phyloP scores from a whole-genome alignment of 2,888 invertebrate genomes.

The Lamellibrachia satsuma region DNA sequence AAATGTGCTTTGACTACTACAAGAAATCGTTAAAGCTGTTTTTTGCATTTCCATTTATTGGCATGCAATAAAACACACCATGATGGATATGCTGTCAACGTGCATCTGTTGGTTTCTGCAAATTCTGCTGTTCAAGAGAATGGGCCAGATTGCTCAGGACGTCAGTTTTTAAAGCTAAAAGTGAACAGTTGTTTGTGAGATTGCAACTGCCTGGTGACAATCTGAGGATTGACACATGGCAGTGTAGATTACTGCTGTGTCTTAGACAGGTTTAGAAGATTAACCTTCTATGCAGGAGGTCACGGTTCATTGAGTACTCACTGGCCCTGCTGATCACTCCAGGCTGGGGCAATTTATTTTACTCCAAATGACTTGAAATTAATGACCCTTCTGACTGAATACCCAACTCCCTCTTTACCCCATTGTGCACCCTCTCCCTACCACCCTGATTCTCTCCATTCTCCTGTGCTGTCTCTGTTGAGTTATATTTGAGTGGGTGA shows the following conservation, averaged over 20 bases:
- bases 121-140: neutral
- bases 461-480: neutral
- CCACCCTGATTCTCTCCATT: neutral
- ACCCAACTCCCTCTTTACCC: neutral
- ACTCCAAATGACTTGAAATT: neutral
- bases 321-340: neutral
- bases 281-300: neutral
- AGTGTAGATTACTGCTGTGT: too few species aligned
- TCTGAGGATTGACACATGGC: neutral
- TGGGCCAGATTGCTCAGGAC: neutral
- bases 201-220: neutral
- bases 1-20: neutral
- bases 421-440: neutral
- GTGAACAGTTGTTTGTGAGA: neutral
- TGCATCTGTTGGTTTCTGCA: neutral
- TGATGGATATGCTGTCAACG: neutral
- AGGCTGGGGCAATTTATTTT: neutral
- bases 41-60: neutral
- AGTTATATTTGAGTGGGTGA: neutral
- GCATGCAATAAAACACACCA: neutral
- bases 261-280: neutral
- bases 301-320: neutral
- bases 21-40: neutral
- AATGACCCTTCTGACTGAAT: too few species aligned
- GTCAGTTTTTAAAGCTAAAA: neutral